Conservation (phyloP, 2,888 invertebrate genomes). For the Drepana falcataria region DNA sequence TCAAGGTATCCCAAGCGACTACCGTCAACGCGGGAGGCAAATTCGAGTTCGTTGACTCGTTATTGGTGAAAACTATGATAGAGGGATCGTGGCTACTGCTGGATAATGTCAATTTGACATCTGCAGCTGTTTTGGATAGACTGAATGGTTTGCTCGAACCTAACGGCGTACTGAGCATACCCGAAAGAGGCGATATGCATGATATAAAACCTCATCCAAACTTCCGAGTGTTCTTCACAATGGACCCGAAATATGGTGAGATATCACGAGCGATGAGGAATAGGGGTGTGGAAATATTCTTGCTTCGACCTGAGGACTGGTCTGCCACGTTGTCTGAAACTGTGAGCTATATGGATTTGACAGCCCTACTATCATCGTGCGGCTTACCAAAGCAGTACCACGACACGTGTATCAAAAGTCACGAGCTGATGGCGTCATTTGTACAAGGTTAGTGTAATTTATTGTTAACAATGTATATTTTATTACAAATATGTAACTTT, state of each 20-base stretch:
- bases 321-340: conserved; percentile 49
- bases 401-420: conserved; percentile 50
- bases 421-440: conserved; percentile 61
- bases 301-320: conserved; percentile 51
- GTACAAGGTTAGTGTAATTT: conserved; percentile 51
- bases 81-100: conserved; percentile 91
- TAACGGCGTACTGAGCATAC: conserved; percentile 91
- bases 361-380: conserved; percentile 57
- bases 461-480: no score
- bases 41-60: conserved; percentile 95
- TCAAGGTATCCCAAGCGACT: conserved; percentile 70
- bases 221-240: conserved; percentile 95
- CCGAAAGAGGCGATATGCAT: conserved; percentile 93
- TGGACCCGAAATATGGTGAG: conserved; percentile 97
- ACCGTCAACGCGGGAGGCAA: conserved; percentile 90
- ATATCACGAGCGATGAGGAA: conserved; percentile 99
- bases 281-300: conserved; percentile 93
- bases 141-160: conserved; percentile 97
- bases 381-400: conserved; percentile 59
- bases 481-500: background rate
- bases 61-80: conserved; percentile 89
- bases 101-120: conserved; percentile 97
- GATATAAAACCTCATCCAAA: conserved; percentile 90
- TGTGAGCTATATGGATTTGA: conserved; percentile 61
- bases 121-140: conserved; percentile 97